Base-by-base conservation (phyloP, 2,113 vertebrate genomes). In the Ceyx margarethae region DNA sequence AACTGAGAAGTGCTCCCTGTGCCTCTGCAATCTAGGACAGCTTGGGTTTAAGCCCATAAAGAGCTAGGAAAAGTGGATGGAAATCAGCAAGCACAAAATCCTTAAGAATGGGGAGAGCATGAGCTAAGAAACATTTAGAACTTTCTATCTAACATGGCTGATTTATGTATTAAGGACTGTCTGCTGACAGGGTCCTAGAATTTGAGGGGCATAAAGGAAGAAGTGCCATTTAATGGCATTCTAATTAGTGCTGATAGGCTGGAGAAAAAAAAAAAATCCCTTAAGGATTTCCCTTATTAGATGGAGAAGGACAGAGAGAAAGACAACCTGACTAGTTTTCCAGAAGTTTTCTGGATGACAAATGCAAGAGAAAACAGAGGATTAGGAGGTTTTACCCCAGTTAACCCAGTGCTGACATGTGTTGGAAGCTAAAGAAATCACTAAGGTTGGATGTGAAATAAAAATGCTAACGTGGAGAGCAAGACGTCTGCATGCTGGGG, bases 11-110 rank as follows among this genome's bases (percentile, higher is more conserved):
- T 13, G 20, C 65, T 56, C 5, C 57, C 57, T 19, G 0, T 62
- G 65, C 14, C 88, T 82, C 25, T 43, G 69, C 42, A 25, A 33
- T 57, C 50, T 26, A 67, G 80, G 77, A 72, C 26, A 90, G 74
- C 65, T 90, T 88, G 88, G 83, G 90, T 69, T 89, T 20, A 25
- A 72, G 80, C 69, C 93, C 88, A 95, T 80, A 90, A 81, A 65
- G 83, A 84, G 62, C 35, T 81, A 35, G 54, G 67, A 65, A 86
- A 91, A 93, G 65, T 91, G 83, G 93, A 78, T 81, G 80, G 61
- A 94, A 95, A 61, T 75, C 88, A 88, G 53, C 43, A 74, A 84
- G 80, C 29, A 88, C 57, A 68, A 82, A 85, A 37, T 72, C 83
- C 72, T 86, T 67, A 75, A 48, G 69, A 53, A 81, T 2, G 53